These are phyloP conservation scores for Tiliacea aurago DNA, from an alignment of 2,888 invertebrate species.

Conservation along the genomic window DNA sequence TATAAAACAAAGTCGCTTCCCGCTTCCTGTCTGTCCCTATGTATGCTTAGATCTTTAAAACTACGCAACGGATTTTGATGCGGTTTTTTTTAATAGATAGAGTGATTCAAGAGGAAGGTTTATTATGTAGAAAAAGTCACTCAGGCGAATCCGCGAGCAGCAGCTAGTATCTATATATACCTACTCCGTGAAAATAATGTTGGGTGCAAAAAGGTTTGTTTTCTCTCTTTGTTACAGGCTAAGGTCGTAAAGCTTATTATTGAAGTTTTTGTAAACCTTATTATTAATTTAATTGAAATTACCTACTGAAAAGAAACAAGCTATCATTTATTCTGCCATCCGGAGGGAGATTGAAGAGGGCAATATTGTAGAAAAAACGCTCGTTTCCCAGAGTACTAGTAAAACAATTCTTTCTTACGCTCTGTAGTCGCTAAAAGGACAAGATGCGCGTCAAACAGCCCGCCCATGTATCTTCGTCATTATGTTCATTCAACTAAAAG, in stretches of 20 bases:
- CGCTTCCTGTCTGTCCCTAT: too few relatives aligned
- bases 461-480: slow-evolving; percentile 65
- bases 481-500: slow-evolving; percentile 79
- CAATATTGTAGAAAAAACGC: slow-evolving; percentile 1
- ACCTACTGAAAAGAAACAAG: background rate
- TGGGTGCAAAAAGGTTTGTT: slow-evolving; percentile 1
- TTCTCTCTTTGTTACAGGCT: too few relatives aligned
- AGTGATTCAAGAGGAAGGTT: too few relatives aligned
- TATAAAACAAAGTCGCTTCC: too few relatives aligned
- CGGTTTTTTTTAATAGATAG: too few relatives aligned
- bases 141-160: too few relatives aligned
- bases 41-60: too few relatives aligned
- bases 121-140: too few relatives aligned
- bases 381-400: slow-evolving; percentile 19
- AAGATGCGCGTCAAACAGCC: slow-evolving; percentile 53
- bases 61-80: too few relatives aligned
- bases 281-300: background rate
- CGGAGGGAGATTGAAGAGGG: slow-evolving; percentile 5
- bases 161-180: too few relatives aligned
- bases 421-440: slow-evolving; percentile 28
- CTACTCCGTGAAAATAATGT: background rate
- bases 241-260: background rate
- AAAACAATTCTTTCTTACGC: slow-evolving; percentile 20
- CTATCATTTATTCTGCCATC: background rate
- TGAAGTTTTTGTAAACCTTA: too few relatives aligned